Base-by-base conservation (phyloP, 2,113 vertebrate genomes). In the Mandrillus leucophaeus region DNA sequence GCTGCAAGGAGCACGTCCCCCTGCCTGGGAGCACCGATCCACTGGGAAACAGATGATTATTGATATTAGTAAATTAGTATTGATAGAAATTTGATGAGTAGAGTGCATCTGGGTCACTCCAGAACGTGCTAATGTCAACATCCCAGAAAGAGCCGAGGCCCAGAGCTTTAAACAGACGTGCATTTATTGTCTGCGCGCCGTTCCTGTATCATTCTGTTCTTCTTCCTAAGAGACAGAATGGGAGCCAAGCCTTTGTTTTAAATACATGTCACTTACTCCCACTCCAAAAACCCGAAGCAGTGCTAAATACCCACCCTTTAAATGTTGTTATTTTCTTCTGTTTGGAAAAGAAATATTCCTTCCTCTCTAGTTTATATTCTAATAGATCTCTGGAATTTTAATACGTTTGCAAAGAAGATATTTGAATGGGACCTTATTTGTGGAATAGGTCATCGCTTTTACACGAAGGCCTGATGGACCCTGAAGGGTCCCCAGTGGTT, bases 51-150 rank as follows among this genome's bases (percentile, higher is more conserved):
- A 99, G 99, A 99, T 99, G 98, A 99, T 99, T 99, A 99, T 99
- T 99, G 99, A 99, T 99, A 99, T 99, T 98, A 99, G 99, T 99
- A 99, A 99, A 99, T 99, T 99, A 99, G 99, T 99, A 99, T 99
- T 99, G 99, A 99, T 99, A 99, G 99, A 98, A 99, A 99, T 99
- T 99, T 99, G 99, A 99, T 99, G 99, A 98, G 99, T 96, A 98
- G 98, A 94, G 98, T 98, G 98, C 99, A 98, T 99, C 98, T 98
- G 99, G 98, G 99, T 99, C 99, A 99, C 98, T 99, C 98, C 99
- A 98, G 98, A 98, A 97, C 98, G 98, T 95, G 98, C 98, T 98
- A 97, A 98, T 95, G 79, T 98, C 98, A 98, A 97, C 98, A 97
- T 98, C 97, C 61, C 59, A 17, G 50, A 55, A 95, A 96, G 89